Base-by-base conservation (phyloP, 2,888 invertebrate species). In the Antitype chi region DNA sequence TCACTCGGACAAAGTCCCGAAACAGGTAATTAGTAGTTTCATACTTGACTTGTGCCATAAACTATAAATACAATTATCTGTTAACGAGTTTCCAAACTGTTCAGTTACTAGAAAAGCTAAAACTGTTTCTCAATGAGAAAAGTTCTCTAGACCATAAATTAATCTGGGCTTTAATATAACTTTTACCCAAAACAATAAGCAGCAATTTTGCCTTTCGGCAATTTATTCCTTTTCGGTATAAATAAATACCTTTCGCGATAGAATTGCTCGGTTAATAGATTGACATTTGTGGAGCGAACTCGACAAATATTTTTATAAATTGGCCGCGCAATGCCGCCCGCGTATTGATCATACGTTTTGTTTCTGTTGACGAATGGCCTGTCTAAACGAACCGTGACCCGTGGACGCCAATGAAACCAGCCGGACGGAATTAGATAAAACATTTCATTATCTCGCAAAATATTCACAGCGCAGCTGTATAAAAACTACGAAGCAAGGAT, bases 1-100 rank as follows among this genome's bases (percentile, higher is more conserved):
- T 95, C 96, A 2, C 88, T 97, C 57, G 97, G 93, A 55, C 96
- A 95, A 79, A 95, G 95, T 76, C 92, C 95, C 15, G 96, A 96
- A 86, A 92, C 96, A 96, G 97, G 97, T 97, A 93, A 81, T 82
- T 85, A 76, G 66, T 64, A 0, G 23, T 47, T 23, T 25, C 9
- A 32, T 38, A 17, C 25, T 49, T 38, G 8, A 57, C 17, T 43
- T 23, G 6, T 17, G 13, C 32, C 38, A 7, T 70, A 28, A 13
- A 57, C 43, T 28, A 23, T 17, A 38, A 28, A 53, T 70, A 60
- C 15, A 63, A 64, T 52, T 20, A 43, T 23, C 28, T 13, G 13
- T 52, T 32, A 53, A 38, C 2, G 23, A 67, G 55, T 49, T 64
- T 15, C 3, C 13, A 55, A 43, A 53, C 53, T 75, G 62, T 69